These are phyloP conservation scores for Euplagia quadripunctaria DNA, from an alignment of 2,888 invertebrate genomes.

Conservation along the genomic window DNA sequence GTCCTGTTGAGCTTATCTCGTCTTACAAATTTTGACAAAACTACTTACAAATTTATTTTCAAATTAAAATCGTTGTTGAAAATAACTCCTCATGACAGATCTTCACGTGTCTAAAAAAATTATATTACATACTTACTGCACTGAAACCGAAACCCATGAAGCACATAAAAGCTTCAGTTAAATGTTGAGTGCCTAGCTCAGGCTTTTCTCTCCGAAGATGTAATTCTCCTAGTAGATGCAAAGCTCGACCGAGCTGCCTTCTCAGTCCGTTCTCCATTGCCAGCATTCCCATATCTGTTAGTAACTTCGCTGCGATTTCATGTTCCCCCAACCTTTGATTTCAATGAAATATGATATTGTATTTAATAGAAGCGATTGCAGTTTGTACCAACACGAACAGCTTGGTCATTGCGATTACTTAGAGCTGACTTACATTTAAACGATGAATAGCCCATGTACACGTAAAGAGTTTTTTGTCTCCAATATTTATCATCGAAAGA, in stretches of 20 bases:
- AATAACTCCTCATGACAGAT: background rate
- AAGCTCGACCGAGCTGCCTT: conserved; percentile 75
- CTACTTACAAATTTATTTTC: background rate
- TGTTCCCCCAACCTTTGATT: conserved; percentile 70
- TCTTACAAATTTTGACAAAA: background rate
- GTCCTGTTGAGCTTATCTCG: background rate
- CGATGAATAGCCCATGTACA: background rate
- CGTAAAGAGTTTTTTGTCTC: background rate
- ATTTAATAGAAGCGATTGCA: background rate
- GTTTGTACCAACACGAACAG: background rate
- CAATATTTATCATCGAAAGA: background rate
- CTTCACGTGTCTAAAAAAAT: background rate
- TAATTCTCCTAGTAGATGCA: conserved; percentile 79
- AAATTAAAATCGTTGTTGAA: background rate
- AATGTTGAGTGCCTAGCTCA: conserved; percentile 78
- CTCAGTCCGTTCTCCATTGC: conserved; percentile 74
- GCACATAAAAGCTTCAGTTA: conserved; percentile 78
- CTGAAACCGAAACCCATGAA: conserved; percentile 76
- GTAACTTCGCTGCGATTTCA: conserved; percentile 70
- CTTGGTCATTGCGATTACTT: background rate
- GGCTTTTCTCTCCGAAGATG: conserved; percentile 77
- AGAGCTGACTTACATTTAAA: background rate
- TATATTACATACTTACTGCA: conserved; percentile 44
- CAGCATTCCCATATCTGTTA: conserved; percentile 80
- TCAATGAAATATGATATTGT: background rate